phyloP scores from a whole-genome alignment of 2,888 invertebrate species.

The Pyrgus malvae region DNA sequence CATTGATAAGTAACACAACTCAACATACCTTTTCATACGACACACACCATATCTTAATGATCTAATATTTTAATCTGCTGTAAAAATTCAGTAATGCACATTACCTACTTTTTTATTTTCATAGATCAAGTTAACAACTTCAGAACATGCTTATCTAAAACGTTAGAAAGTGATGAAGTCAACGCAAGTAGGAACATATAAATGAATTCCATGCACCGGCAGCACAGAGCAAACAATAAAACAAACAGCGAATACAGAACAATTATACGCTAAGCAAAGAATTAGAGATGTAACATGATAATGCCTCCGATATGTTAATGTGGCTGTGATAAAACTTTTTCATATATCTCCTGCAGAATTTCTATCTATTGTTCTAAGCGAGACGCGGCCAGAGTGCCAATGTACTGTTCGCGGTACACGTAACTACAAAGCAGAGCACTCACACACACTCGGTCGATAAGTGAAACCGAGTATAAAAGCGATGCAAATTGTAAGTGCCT shows the following conservation, averaged over 20 bases:
- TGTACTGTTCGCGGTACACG: slow-evolving; percentile 56
- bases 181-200: background rate
- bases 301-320: slow-evolving; percentile 47
- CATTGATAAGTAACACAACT: too few species aligned
- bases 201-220: background rate
- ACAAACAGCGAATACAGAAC: slow-evolving; percentile 14
- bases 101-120: too few species aligned
- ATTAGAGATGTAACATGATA: slow-evolving; percentile 38
- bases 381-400: slow-evolving; percentile 67
- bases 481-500: slow-evolving; percentile 74
- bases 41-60: too few species aligned
- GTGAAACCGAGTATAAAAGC: slow-evolving; percentile 79
- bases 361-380: slow-evolving; percentile 72
- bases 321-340: slow-evolving; percentile 46
- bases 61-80: too few species aligned
- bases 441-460: slow-evolving; percentile 55
- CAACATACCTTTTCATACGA: too few species aligned
- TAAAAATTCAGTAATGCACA: too few species aligned
- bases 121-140: too few species aligned
- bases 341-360: slow-evolving; percentile 63
- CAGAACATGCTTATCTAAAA: too few species aligned
- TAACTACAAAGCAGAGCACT: slow-evolving; percentile 64
- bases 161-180: background rate
- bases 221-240: background rate
- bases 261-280: slow-evolving; percentile 15